Base-by-base conservation (phyloP, 2,888 invertebrate species). In the Megaustenia siamemsis region DNA sequence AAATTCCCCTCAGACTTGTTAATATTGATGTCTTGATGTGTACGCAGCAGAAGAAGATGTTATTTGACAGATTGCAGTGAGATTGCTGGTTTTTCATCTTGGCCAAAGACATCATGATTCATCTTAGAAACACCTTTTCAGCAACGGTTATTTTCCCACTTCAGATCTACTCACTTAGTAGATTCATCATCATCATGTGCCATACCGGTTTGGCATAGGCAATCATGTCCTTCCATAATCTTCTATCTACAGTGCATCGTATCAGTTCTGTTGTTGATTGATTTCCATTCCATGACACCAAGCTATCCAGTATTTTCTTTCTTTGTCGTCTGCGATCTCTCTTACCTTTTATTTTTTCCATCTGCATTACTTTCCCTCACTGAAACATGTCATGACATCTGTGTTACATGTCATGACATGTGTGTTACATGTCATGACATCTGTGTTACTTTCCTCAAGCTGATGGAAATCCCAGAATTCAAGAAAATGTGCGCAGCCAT, bases 401-500 rank as follows among this genome's bases (percentile, higher is more conserved):
- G 4, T 10, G 66, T 32, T 38, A n/a, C 6, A 69, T 6, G 35
- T 12, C 18, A 40, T n/a, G 28, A 18, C 53, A 15, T 35, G 35
- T 15, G 8, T 21, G 38, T 21, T 68, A 38, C 21, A 38, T 38
- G 35, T 38, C 10, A 5, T 68, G 10, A 76, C 8, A 28, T 77
- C 24, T 77, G 5, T 56, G n/a, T 69, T 75, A 73, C 69, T 66
- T 85, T 86, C 35, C 88, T n/a, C n/a, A n/a, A 91, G 90, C 53
- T 92, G 88, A 90, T 91, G 90, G 85, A 86, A 45, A 87, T 89
- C 24, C 86, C 87, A 35, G 92, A 92, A 82, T 91, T 92, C 86
- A 90, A 90, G 32, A 89, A 89, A 68, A 92, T 93, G 92, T 92
- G 89, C 83, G 68, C 79, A 32, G 92, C 91, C n/a, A 90, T 90